These are phyloP conservation scores for Diploptera punctata DNA, from an alignment of 2,888 invertebrate genomes.

Conservation along the genomic window DNA sequence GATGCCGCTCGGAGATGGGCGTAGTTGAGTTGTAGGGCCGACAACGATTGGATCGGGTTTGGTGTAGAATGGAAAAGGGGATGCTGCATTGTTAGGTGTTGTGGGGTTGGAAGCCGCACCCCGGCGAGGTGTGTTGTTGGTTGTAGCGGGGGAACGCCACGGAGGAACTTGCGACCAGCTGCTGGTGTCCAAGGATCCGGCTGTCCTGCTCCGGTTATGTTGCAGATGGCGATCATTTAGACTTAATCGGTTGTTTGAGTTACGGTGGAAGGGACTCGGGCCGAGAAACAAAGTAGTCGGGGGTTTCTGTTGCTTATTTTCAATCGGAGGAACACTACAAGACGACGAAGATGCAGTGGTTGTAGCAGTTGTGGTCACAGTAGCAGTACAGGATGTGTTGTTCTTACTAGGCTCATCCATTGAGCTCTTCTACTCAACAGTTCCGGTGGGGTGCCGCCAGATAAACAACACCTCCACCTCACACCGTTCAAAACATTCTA, in stretches of 20 bases:
- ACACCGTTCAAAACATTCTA: neutral
- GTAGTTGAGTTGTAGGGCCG: constrained; percentile 4
- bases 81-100: constrained; percentile 38
- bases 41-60: constrained; percentile 38
- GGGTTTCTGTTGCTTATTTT: constrained; percentile 25
- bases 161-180: constrained; percentile 24
- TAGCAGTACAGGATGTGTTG: neutral
- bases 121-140: constrained; percentile 1
- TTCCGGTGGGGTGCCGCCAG: constrained; percentile 29
- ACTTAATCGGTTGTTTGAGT: constrained; percentile 53
- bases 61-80: constrained; percentile 63
- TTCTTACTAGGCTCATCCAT: constrained; percentile 21
- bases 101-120: constrained; percentile 26
- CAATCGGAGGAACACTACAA: neutral
- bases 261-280: constrained; percentile 55
- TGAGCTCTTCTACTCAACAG: constrained; percentile 13
- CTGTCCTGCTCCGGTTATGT: constrained; percentile 26
- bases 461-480: neutral
- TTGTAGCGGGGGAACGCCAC: neutral
- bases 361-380: constrained; percentile 10
- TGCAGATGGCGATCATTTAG: constrained; percentile 40
- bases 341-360: neutral
- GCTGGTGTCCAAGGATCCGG: constrained; percentile 4
- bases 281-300: constrained; percentile 46
- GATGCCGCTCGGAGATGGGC: constrained; percentile 1